Evolutionary conservation across 2,113 vertebrate species (phyloP).

Genomic region (Zapornia atra): DNA sequence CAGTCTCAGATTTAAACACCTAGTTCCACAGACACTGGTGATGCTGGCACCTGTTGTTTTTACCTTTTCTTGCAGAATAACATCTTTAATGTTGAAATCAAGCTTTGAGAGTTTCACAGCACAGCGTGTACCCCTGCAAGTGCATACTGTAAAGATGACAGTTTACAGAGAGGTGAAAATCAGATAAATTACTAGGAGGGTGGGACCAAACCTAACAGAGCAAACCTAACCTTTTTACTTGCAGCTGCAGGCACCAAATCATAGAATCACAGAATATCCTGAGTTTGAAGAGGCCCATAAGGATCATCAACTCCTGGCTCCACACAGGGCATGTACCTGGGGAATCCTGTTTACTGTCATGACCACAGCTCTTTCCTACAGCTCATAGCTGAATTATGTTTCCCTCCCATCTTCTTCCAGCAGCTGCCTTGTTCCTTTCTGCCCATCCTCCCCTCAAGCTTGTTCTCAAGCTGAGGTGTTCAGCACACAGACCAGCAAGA

Average conservation of each 20-base stretch:
- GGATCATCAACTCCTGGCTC: no score
- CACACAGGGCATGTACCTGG: neutral
- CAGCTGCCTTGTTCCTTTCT: neutral
- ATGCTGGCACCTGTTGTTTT: neutral
- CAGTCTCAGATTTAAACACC: neutral
- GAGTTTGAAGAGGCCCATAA: no score
- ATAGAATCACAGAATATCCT: no score
- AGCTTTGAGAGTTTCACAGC: neutral
- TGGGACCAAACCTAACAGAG: neutral
- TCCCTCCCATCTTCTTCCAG: neutral
- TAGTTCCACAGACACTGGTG: neutral
- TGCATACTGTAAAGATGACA: neutral
- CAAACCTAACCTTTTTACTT: neutral
- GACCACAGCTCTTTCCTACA: neutral
- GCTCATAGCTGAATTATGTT: neutral
- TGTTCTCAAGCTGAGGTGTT: neutral
- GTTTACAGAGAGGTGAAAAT: slow-evolving; percentile 5
- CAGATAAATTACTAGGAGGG: neutral
- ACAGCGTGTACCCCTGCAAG: neutral
- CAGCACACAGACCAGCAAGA: neutral
- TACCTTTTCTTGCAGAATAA: neutral
- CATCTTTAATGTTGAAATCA: neutral
- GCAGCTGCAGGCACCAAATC: neutral
- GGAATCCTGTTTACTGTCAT: neutral
- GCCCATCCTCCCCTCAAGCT: neutral